phyloP scores from a whole-genome alignment of 2,797 vertebrate genomes.

The Poecilia velifera region DNA sequence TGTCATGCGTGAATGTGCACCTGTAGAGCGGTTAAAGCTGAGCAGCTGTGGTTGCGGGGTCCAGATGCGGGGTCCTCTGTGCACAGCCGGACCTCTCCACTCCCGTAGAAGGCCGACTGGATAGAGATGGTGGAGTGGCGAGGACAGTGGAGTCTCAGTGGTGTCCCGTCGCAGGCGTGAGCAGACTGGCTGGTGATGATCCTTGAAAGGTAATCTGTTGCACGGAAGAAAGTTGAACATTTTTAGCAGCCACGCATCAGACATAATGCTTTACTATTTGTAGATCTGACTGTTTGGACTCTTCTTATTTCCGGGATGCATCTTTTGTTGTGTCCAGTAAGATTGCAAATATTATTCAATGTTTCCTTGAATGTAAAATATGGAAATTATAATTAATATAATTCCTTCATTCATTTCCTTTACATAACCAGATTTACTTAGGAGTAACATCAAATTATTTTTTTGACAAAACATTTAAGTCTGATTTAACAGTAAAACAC shows the following conservation, averaged over 20 bases:
- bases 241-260: neutral
- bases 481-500: neutral
- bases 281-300: neutral
- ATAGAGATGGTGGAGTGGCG: slow-evolving; percentile 94
- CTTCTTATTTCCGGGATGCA: neutral
- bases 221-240: neutral
- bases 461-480: neutral
- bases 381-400: neutral
- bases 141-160: slow-evolving; percentile 89
- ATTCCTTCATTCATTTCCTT: neutral
- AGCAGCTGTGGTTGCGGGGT: slow-evolving; percentile 79
- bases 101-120: slow-evolving; percentile 91
- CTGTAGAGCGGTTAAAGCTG: slow-evolving; percentile 90
- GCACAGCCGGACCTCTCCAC: slow-evolving; percentile 72
- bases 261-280: neutral
- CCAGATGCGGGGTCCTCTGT: slow-evolving; percentile 27
- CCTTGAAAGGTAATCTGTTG: slow-evolving; percentile 91
- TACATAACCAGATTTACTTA: neutral
- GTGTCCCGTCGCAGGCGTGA: slow-evolving; percentile 90
- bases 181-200: slow-evolving; percentile 93
- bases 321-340: neutral
- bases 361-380: neutral
- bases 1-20: slow-evolving; percentile 72
- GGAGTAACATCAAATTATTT: too few relatives aligned
- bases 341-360: neutral